Percentiles rank a stretch among this genome's conserved stretches.
Evolutionary conservation across 2,888 invertebrate species (phyloP).

Genomic region (Cyaniris semiargus): DNA sequence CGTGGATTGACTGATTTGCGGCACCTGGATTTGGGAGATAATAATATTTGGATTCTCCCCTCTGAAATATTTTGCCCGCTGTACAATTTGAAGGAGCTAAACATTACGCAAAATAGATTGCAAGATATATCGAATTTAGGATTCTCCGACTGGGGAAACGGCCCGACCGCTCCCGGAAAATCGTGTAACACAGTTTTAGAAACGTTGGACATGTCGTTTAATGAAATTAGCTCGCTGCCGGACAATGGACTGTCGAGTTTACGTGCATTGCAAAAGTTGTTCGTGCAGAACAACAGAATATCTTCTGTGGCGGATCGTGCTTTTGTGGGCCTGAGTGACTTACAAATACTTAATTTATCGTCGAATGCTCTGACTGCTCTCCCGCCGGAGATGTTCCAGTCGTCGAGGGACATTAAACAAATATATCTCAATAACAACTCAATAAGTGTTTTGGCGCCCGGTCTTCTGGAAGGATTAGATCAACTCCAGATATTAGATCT

Average conservation of each 20-base stretch:
- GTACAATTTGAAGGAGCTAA: slow-evolving; percentile 84
- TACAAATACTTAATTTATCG: slow-evolving; percentile 88
- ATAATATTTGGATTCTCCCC: slow-evolving; percentile 88
- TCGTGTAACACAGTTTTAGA: slow-evolving; percentile 86
- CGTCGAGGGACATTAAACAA: slow-evolving; percentile 85
- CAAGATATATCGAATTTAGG: slow-evolving; percentile 89
- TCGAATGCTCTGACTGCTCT: slow-evolving; percentile 88
- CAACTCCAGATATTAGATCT: slow-evolving; percentile 87
- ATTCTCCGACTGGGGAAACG: slow-evolving; percentile 86
- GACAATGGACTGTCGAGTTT: slow-evolving; percentile 86
- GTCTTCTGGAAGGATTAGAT: slow-evolving; percentile 86
- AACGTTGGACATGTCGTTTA: slow-evolving; percentile 86
- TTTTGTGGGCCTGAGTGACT: slow-evolving; percentile 84
- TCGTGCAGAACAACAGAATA: slow-evolving; percentile 88
- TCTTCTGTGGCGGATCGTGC: slow-evolving; percentile 87
- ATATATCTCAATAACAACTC: slow-evolving; percentile 89
- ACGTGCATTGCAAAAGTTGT: slow-evolving; percentile 84
- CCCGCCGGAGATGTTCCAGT: slow-evolving; percentile 88
- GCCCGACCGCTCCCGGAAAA: slow-evolving; percentile 83
- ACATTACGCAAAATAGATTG: slow-evolving; percentile 88
- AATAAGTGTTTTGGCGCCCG: slow-evolving; percentile 86
- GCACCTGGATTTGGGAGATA: slow-evolving; percentile 85
- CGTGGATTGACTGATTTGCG: slow-evolving; percentile 84
- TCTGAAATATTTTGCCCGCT: slow-evolving; percentile 87
- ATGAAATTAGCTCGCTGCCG: slow-evolving; percentile 85